Conservation (phyloP, 2,113 vertebrate species). For the Syngnathus scovelli region DNA sequence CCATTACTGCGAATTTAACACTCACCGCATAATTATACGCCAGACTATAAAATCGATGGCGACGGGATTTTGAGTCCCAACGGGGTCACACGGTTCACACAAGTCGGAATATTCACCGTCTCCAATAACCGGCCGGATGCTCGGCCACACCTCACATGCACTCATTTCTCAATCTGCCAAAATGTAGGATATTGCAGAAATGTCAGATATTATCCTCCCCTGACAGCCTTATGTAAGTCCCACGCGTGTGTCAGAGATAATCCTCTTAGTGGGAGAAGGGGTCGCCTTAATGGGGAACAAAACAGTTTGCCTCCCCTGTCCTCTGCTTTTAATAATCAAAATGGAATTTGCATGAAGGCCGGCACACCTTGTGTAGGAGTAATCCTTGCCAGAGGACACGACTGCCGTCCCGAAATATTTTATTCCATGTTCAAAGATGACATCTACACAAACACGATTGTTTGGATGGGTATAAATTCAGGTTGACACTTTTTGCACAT, state of each 20-base stretch:
- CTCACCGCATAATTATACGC: not conserved
- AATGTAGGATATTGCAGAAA: constrained; percentile 51
- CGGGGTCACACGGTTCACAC: not conserved
- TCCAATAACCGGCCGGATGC: not conserved
- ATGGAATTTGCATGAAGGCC: constrained; percentile 40
- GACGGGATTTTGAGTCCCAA: not conserved
- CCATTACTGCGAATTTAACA: not conserved
- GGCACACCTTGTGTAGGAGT: constrained; percentile 16
- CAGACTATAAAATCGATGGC: not conserved
- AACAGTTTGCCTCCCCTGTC: constrained; percentile 50
- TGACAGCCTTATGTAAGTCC: constrained; percentile 56
- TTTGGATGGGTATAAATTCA: not conserved
- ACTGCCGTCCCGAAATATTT: constrained; percentile 33
- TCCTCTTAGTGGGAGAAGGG: constrained; percentile 56
- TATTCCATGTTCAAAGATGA: constrained; percentile 28
- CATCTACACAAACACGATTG: not conserved
- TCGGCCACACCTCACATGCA: constrained; percentile 3
- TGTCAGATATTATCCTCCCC: constrained; percentile 54
- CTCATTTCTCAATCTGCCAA: constrained; percentile 37
- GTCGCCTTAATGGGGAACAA: constrained; percentile 49
- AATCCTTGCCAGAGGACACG: constrained; percentile 52
- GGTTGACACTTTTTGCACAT: not conserved
- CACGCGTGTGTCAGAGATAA: constrained; percentile 50
- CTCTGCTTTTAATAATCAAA: constrained; percentile 61
- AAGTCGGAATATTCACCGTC: not conserved